Conservation (phyloP, 2,113 vertebrate genomes). For the Sclerurus mexicanus region DNA sequence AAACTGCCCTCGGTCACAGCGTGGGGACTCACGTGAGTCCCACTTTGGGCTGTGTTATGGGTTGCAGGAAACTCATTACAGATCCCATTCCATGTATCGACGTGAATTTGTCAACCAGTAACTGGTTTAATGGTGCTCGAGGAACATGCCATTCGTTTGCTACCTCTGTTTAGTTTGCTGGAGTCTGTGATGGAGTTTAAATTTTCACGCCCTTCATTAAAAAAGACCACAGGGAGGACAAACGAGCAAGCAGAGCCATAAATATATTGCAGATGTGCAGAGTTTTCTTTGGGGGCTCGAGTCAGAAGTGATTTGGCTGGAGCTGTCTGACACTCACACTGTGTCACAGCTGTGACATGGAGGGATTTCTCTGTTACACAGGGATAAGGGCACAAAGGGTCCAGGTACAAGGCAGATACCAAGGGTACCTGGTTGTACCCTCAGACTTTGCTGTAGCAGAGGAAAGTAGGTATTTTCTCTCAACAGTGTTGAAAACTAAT, state of each 20-base stretch:
- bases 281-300: background rate
- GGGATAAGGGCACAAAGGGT: conserved; percentile 6
- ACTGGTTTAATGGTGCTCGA: background rate
- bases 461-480: conserved; percentile 1
- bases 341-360: background rate
- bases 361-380: background rate
- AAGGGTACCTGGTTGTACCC: background rate
- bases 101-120: background rate
- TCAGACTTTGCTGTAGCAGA: background rate
- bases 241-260: conserved; percentile 53
- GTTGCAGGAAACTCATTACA: background rate
- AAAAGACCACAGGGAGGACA: conserved; percentile 49
- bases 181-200: conserved; percentile 33
- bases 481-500: background rate
- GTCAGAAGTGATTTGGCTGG: conserved; percentile 28
- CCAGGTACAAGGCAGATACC: background rate
- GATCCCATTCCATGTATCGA: background rate
- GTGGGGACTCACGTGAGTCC: background rate
- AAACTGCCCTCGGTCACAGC: background rate
- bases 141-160: background rate
- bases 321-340: background rate
- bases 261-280: conserved; percentile 34
- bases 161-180: background rate
- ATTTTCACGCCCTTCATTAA: conserved; percentile 51
- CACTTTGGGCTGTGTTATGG: background rate